Base-by-base conservation (phyloP, 2,113 vertebrate genomes). In the Melanerpes aurifrons region DNA sequence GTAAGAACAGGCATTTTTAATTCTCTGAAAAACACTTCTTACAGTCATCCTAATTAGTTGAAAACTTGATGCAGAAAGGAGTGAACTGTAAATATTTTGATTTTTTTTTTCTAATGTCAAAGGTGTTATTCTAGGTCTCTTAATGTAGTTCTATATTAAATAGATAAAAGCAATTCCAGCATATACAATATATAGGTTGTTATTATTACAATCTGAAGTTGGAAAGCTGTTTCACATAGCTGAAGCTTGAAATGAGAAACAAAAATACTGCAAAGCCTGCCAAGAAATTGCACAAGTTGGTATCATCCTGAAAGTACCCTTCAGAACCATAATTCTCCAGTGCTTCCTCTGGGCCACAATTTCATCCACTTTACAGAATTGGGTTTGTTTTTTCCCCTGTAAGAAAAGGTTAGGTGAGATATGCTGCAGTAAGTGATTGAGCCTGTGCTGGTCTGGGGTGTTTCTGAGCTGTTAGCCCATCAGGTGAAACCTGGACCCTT, bases 1-100 rank as follows among this genome's bases (percentile, higher is more conserved):
- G 21, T 37, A 17, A 75, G 25, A 56, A 20, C 43, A 80, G 37
- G 5, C 15, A 43, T 48, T 61, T 79, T 77, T 28, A 50, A 57
- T 50, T 54, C 19, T 35, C 28, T 47, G 31, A 58, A 64, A 87
- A 86, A 48, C 13, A 3, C 12, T 32, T 68, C 32, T 53, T 68
- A 45, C 63, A 50, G 82, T 78, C 28, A 35, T 72, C 31, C 26
- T 45, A 22, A 45, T 10, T 62, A 7, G 25, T 18, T 69, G 59
- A 87, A 88, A 86, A 76, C 53, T 76, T 26, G 61, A 47, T 67
- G 63, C 9, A 75, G 74, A 84, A 81, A 74, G 18, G n/a, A 82
- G 29, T 47, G 56, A 35, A 6, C 32, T 80, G 29, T 68, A 70
- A 54, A 64, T 68, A 58, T 86, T 71, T 74, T 56, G 7, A 35